Base-by-base conservation (phyloP, 2,113 vertebrate genomes). In the Bos indicus region DNA sequence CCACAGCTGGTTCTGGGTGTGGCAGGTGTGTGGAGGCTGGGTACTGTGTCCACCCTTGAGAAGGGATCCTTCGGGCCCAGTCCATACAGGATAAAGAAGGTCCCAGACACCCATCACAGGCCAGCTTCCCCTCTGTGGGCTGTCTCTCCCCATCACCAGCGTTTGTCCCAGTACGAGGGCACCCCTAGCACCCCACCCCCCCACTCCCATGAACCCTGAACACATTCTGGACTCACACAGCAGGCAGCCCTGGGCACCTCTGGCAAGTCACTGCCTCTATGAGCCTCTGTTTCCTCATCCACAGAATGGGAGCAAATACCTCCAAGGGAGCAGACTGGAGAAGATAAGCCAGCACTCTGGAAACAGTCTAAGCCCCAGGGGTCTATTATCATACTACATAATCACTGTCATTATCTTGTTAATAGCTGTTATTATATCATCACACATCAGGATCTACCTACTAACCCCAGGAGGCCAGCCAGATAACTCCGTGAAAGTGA, bases 371-470 rank as follows among this genome's bases (percentile, higher is more conserved):
- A 43, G 40, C 95, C 94, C 88, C 57, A 21, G 80, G 84, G 81
- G 74, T 67, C 97, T 90, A 82, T 92, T 57, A 94, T 88, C 67
- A 48, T 46, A 28, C 80, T 56, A 57, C 40, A 46, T 92, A 52
- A 88, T 64, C 7, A 33, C 87, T 74, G 94, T 67, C 77, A 96
- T 92, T 96, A 60, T 16, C 43, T 52, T 83, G 90, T 67, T 96
- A 94, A 97, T 88, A 83, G 81, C 80, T 81, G 57, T 93, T 81
- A 88, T 80, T 90, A 92, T 25, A 88, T 78, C 84, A 95, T 88
- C 89, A 84, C 84, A 9, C 43, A 52, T 67, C 78, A 67, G 62
- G 57, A 88, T 52, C 57, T 91, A 85, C 85, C 92, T 86, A 62
- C 85, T 71, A 64, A 92, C 30, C 95, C 84, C 60, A 60, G 64